Evolutionary conservation across 2,888 invertebrate genomes (phyloP).

Genomic region (Caenorhabditis uteleia): DNA sequence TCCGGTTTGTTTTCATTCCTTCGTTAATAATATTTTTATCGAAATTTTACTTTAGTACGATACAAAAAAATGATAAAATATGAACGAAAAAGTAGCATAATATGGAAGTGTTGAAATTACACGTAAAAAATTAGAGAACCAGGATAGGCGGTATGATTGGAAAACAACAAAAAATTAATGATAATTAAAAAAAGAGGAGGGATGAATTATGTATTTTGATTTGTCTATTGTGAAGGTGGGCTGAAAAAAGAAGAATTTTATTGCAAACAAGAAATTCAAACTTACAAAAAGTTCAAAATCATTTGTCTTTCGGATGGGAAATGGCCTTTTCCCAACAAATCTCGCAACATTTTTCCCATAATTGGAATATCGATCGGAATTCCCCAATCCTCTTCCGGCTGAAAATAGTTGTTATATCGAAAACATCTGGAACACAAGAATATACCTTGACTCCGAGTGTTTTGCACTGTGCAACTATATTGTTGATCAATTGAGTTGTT

Average conservation of each 20-base stretch:
- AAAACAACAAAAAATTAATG: too few species aligned
- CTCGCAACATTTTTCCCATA: conserved; percentile 7
- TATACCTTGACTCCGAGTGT: conserved; percentile 22
- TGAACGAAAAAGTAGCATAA: too few species aligned
- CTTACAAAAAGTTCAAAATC: conserved; percentile 22
- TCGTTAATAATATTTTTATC: too few species aligned
- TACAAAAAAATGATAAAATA: too few species aligned
- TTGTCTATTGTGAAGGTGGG: too few species aligned
- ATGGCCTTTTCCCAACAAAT: conserved; percentile 16
- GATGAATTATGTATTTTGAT: too few species aligned
- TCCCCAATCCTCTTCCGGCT: conserved; percentile 33
- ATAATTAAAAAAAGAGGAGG: too few species aligned
- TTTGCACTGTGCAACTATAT: conserved; percentile 30
- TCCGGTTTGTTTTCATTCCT: too few species aligned
- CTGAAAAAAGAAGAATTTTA: conserved; percentile 4
- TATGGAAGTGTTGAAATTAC: too few species aligned
- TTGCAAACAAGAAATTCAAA: not conserved
- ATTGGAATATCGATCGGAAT: conserved; percentile 6
- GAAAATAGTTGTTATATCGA: conserved; percentile 3
- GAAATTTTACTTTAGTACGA: too few species aligned
- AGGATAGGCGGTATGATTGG: too few species aligned
- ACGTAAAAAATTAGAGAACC: too few species aligned
- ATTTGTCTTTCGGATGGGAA: conserved; percentile 11
- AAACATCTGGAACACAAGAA: not conserved
- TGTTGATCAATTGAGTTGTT: conserved; percentile 38